Conservation (phyloP, 2,888 invertebrate species). For the Resseliella maxima region DNA sequence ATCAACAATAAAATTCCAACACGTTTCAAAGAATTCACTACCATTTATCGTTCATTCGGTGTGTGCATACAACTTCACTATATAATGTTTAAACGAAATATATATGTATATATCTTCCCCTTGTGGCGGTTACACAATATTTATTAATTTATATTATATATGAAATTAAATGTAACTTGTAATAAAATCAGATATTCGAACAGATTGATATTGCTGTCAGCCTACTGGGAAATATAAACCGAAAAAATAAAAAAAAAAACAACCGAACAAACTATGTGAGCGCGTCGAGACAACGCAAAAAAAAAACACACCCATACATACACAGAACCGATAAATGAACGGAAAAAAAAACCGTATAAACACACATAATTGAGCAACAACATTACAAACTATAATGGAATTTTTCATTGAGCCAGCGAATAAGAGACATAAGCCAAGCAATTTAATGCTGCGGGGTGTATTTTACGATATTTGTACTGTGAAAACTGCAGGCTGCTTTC, state of each 20-base stretch:
- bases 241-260: background rate
- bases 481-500: background rate
- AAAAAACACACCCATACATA: background rate
- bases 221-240: constrained; percentile 28
- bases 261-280: background rate
- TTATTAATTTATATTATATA: constrained; percentile 28
- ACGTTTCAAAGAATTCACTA: background rate
- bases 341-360: background rate
- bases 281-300: background rate
- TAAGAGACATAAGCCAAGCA: background rate
- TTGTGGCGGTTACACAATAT: constrained; percentile 48
- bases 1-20: background rate
- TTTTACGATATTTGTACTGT: constrained; percentile 41
- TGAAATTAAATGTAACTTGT: constrained; percentile 26
- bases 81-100: background rate
- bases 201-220: constrained; percentile 45
- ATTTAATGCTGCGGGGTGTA: constrained; percentile 42
- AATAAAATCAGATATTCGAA: constrained; percentile 33
- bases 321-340: background rate
- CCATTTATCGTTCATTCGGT: background rate
- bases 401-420: constrained; percentile 4
- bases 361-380: constrained; percentile 31
- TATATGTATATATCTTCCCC: constrained; percentile 21
- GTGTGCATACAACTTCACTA: background rate
- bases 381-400: constrained; percentile 48